These are phyloP conservation scores for Enoplolaimus lenunculus DNA, from an alignment of 2,888 invertebrate species.

Conservation along the genomic window DNA sequence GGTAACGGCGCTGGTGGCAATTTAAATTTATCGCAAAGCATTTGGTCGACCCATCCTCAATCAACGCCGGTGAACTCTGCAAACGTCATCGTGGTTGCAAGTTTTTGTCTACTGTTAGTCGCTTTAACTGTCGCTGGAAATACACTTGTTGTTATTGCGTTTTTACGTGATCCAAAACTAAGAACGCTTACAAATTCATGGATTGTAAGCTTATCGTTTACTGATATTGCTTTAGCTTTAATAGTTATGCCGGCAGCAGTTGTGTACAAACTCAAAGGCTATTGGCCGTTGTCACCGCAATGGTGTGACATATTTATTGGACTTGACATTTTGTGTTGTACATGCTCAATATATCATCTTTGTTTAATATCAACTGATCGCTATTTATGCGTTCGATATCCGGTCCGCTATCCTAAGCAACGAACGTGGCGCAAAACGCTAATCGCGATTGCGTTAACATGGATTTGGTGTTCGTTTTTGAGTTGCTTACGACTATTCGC, in stretches of 20 bases:
- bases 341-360: constrained; percentile 23
- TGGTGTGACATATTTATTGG: constrained; percentile 23
- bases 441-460: constrained; percentile 19
- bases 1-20: too few relatives aligned
- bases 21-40: too few relatives aligned
- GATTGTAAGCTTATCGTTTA: constrained; percentile 22
- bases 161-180: constrained; percentile 19
- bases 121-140: constrained; percentile 21
- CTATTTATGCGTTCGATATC: constrained; percentile 23
- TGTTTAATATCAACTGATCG: constrained; percentile 22
- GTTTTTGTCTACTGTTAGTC: constrained; percentile 13
- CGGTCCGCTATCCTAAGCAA: constrained; percentile 18
- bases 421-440: constrained; percentile 18
- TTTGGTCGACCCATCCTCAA: too few relatives aligned
- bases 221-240: constrained; percentile 22
- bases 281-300: constrained; percentile 17
- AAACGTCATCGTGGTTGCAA: not conserved
- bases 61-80: too few relatives aligned
- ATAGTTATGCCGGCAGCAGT: constrained; percentile 21
- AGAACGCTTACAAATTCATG: constrained; percentile 24
- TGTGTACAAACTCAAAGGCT: constrained; percentile 3
- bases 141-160: constrained; percentile 19
- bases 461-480: constrained; percentile 21
- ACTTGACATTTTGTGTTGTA: constrained; percentile 24
- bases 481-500: constrained; percentile 14